These are phyloP conservation scores for Hemiscyllium ocellatum DNA, from an alignment of 2,113 vertebrate species.

Conservation along the genomic window DNA sequence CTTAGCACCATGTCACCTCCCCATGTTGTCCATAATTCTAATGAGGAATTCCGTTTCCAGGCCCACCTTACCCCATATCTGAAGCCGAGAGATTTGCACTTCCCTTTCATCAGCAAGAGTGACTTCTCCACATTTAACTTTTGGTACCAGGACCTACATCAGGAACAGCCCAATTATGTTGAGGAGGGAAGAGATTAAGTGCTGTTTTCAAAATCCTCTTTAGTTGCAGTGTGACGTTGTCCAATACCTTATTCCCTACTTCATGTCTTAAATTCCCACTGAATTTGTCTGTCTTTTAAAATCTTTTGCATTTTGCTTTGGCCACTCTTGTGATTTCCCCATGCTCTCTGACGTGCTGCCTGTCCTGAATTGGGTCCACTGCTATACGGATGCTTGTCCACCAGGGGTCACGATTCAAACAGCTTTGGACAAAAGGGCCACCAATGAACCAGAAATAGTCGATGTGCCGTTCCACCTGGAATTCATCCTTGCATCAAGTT, in stretches of 20 bases:
- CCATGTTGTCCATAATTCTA: background rate
- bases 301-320: background rate
- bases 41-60: background rate
- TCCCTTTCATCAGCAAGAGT: background rate
- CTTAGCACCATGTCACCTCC: no score
- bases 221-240: background rate
- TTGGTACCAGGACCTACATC: background rate
- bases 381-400: background rate
- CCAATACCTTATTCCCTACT: background rate
- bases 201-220: background rate
- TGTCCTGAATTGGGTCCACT: background rate
- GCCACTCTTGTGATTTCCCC: background rate
- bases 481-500: background rate
- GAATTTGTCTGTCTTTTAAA: background rate
- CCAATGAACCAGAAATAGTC: background rate
- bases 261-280: background rate
- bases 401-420: constrained; percentile 16
- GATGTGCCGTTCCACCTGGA: background rate
- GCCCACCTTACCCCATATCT: background rate
- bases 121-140: background rate
- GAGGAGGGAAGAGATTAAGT: background rate
- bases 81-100: background rate
- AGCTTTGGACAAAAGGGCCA: background rate
- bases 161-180: background rate
- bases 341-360: background rate